Evolutionary conservation across 2,797 vertebrate genomes (phyloP).

Genomic region (Rhabdophis nuchalis): DNA sequence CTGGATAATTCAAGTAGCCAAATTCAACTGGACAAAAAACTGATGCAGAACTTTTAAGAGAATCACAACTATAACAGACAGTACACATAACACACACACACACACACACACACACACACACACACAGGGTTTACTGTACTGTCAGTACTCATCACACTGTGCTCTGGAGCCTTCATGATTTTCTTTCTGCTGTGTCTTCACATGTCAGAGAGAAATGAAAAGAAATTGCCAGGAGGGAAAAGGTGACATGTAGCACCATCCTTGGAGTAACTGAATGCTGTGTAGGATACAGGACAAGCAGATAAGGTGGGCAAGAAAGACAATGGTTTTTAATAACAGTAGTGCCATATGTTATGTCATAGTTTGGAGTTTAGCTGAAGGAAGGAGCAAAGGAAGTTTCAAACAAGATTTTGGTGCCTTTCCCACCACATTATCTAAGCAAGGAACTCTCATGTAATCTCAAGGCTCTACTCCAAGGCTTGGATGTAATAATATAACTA

Average conservation of each 20-base stretch:
- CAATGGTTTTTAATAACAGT: neutral
- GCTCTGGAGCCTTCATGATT: neutral
- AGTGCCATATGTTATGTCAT: neutral
- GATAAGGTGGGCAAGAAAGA: neutral
- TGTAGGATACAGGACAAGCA: neutral
- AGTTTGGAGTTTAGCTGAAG: neutral
- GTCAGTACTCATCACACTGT: neutral
- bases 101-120: too few species aligned
- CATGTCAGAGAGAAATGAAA: neutral
- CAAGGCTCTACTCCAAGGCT: neutral
- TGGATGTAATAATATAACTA: neutral
- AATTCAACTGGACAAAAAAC: neutral
- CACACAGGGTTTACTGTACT: neutral
- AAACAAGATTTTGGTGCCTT: neutral
- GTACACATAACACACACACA: neutral
- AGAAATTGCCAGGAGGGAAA: neutral
- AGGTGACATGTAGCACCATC: neutral
- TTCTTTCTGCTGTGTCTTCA: neutral
- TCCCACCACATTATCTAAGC: neutral
- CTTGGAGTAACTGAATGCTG: neutral
- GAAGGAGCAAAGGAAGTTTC: neutral
- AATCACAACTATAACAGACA: neutral
- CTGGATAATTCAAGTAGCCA: neutral
- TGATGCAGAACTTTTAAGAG: neutral
- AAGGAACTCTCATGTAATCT: neutral